These are phyloP conservation scores for Xenopus petersii DNA, from an alignment of 2,797 vertebrate genomes.

Conservation along the genomic window DNA sequence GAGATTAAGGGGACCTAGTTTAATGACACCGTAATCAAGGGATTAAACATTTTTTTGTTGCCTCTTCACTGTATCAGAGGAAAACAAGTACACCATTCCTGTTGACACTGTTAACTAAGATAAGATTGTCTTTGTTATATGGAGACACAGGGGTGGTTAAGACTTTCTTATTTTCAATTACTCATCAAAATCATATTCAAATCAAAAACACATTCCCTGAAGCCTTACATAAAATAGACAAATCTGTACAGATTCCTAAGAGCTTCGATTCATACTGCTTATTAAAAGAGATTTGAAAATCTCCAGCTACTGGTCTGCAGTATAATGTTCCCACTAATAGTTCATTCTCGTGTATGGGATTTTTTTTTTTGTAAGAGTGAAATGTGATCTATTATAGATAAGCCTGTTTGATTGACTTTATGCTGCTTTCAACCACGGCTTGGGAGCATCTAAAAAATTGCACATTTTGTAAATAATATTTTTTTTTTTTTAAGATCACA, in stretches of 20 bases:
- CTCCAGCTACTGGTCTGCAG: conserved; percentile 57
- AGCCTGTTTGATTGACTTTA: conserved; percentile 66
- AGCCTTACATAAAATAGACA: conserved; percentile 50
- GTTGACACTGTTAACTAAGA: conserved; percentile 66
- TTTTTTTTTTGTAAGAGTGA: background rate
- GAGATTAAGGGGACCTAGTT: conserved; percentile 8
- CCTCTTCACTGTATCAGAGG: conserved; percentile 9
- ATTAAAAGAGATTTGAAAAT: conserved; percentile 58
- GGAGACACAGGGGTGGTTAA: conserved; percentile 59
- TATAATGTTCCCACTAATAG: conserved; percentile 58
- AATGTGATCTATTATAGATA: conserved; percentile 70
- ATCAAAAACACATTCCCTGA: conserved; percentile 58
- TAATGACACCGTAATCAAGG: conserved; percentile 23
- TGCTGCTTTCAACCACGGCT: conserved; percentile 56
- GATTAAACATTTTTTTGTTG: conserved; percentile 32
- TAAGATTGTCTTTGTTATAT: conserved; percentile 70
- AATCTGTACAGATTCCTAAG: conserved; percentile 57
- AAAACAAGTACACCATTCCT: conserved; percentile 20
- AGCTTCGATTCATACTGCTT: conserved; percentile 61
- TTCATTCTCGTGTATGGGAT: conserved; percentile 45
- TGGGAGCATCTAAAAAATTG: too few species aligned
- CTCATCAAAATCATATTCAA: conserved; percentile 66
- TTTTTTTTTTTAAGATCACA: too few species aligned
- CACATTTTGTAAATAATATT: too few species aligned
- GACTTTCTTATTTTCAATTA: conserved; percentile 68